A percentile compares a stretch with the other conserved stretches of the same genome.
Conservation (phyloP, 2,888 invertebrate genomes). For the Lycia hirtaria region DNA sequence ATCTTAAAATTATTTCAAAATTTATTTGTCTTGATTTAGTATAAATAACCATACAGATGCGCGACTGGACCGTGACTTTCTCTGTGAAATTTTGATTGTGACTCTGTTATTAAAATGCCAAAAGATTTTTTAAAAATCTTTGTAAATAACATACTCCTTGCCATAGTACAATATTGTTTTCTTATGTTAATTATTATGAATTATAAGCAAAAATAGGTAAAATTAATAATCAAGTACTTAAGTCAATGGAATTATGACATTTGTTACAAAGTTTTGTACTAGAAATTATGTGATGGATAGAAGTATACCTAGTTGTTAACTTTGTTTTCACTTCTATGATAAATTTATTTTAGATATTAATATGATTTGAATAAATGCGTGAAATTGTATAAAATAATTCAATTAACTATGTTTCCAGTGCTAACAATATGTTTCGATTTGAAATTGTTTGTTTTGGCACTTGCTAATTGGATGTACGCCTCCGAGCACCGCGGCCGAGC, state of each 20-base stretch:
- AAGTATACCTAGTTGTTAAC: too few species aligned
- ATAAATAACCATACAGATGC: too few species aligned
- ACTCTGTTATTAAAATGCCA: too few species aligned
- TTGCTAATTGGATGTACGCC: slow-evolving; percentile 34
- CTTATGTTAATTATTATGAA: not conserved
- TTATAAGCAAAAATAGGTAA: not conserved
- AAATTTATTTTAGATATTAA: not conserved
- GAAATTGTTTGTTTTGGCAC: slow-evolving; percentile 38
- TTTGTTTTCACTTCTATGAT: not conserved
- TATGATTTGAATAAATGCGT: slow-evolving; percentile 14
- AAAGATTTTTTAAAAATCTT: too few species aligned
- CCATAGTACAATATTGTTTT: not conserved
- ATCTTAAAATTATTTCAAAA: too few species aligned
- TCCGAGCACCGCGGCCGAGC: slow-evolving; percentile 37
- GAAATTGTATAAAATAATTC: slow-evolving; percentile 12
- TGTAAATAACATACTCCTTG: not conserved
- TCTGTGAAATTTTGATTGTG: too few species aligned
- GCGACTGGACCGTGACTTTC: too few species aligned
- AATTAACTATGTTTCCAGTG: slow-evolving; percentile 17
- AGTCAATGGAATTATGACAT: too few species aligned
- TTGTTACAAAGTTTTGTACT: too few species aligned
- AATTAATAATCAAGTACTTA: not conserved
- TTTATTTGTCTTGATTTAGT: too few species aligned
- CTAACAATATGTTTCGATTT: slow-evolving; percentile 28
- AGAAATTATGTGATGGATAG: too few species aligned